A percentile compares a stretch with the other conserved stretches of the same genome.
These are phyloP conservation scores for Oceanodroma tethys DNA, from an alignment of 2,113 vertebrate genomes.

Conservation along the genomic window DNA sequence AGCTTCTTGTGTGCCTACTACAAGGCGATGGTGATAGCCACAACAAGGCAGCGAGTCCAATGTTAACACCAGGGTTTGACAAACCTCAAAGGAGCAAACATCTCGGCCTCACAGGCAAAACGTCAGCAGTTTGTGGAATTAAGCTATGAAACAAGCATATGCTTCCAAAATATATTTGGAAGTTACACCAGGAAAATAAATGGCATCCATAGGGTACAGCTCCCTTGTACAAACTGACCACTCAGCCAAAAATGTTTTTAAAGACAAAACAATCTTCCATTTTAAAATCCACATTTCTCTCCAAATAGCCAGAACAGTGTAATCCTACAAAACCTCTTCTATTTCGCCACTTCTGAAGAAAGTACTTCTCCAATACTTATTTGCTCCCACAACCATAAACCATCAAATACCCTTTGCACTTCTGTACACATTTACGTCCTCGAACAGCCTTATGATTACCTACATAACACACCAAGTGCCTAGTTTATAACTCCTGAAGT, in stretches of 20 bases:
- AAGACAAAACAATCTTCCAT: not conserved
- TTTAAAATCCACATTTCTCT: not conserved
- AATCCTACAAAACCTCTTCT: not conserved
- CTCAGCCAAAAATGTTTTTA: not conserved
- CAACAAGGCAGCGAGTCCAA: accelerated
- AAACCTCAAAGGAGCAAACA: accelerated
- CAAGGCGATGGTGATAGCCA: not conserved
- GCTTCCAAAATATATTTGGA: accelerated
- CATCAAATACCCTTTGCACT: not conserved
- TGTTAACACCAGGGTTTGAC: accelerated
- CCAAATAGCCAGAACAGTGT: accelerated
- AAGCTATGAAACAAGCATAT: accelerated
- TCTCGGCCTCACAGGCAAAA: not conserved
- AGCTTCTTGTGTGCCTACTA: not conserved
- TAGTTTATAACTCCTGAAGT: not conserved
- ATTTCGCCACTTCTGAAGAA: not conserved
- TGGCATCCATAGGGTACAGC: accelerated
- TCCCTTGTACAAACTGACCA: not conserved
- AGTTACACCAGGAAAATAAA: not conserved
- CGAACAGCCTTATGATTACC: not conserved
- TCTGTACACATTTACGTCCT: not conserved
- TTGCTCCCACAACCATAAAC: not conserved
- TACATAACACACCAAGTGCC: not conserved
- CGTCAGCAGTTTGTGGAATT: not conserved
- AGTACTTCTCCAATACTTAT: not conserved